These are phyloP conservation scores for Trochalopteron elliotii DNA, from an alignment of 2,113 vertebrate genomes.

Conservation along the genomic window DNA sequence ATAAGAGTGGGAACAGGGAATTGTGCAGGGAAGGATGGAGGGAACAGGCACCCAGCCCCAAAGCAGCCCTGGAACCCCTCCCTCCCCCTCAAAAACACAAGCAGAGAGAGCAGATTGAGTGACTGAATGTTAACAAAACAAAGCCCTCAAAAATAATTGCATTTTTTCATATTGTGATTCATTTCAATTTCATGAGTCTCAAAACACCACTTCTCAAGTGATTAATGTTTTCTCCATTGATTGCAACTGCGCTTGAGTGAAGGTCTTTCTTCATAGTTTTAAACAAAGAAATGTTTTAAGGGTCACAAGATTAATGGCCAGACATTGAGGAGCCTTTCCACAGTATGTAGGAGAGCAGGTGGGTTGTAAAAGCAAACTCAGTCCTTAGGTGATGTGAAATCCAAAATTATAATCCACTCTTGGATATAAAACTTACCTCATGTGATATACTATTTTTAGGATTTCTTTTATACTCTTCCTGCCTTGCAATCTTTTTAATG, in stretches of 20 bases:
- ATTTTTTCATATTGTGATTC: conserved; percentile 69
- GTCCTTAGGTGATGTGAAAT: background rate
- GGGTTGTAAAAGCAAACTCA: background rate
- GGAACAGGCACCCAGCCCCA: background rate
- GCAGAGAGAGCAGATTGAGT: conserved; percentile 34
- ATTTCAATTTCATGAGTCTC: conserved; percentile 70
- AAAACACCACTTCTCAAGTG: conserved; percentile 71
- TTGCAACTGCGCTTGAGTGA: conserved; percentile 58
- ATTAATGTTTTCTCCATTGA: conserved; percentile 77
- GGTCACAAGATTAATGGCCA: background rate
- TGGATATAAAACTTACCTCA: background rate
- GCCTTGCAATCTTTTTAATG: background rate
- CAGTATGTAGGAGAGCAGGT: background rate
- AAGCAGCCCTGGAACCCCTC: background rate
- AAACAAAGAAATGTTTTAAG: conserved; percentile 44
- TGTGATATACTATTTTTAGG: background rate
- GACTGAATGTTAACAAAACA: conserved; percentile 70
- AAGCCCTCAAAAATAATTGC: conserved; percentile 70
- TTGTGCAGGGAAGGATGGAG: background rate
- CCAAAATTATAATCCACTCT: background rate
- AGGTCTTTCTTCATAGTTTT: conserved; percentile 1
- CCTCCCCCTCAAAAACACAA: background rate
- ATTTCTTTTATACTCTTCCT: background rate
- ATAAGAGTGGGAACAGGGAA: background rate
- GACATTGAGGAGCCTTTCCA: background rate